These are phyloP conservation scores for Venusia cambrica DNA, from an alignment of 2,888 invertebrate genomes.

Conservation along the genomic window DNA sequence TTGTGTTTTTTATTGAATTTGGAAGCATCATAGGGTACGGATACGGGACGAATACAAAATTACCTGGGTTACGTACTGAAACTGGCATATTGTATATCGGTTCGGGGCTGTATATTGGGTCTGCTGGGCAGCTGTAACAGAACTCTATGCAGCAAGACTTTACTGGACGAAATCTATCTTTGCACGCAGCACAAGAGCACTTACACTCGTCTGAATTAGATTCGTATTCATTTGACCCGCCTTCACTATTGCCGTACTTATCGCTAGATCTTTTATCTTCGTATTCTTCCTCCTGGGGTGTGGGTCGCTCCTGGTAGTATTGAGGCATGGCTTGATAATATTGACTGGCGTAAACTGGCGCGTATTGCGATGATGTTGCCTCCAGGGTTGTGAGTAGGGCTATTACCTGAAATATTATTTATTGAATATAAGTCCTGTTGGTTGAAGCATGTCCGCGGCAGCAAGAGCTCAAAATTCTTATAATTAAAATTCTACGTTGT, in stretches of 20 bases:
- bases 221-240: slow-evolving; percentile 23
- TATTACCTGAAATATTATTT: slow-evolving; percentile 19
- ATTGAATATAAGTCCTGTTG: too few relatives aligned
- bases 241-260: slow-evolving; percentile 12
- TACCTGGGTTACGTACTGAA: slow-evolving; percentile 24
- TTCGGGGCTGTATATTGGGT: too few relatives aligned
- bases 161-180: slow-evolving; percentile 12
- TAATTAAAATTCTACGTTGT: too few relatives aligned
- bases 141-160: slow-evolving; percentile 38
- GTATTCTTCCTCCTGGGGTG: slow-evolving; percentile 1
- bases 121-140: slow-evolving; percentile 11
- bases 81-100: slow-evolving; percentile 7
- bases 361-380: slow-evolving; percentile 17
- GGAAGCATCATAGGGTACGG: slow-evolving; percentile 39
- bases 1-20: slow-evolving; percentile 5
- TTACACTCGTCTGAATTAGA: slow-evolving; percentile 39
- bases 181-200: slow-evolving; percentile 42
- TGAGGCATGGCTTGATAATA: slow-evolving; percentile 17
- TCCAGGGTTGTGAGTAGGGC: slow-evolving; percentile 19
- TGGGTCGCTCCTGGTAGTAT: slow-evolving; percentile 15
- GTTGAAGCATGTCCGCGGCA: too few relatives aligned
- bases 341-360: slow-evolving; percentile 13
- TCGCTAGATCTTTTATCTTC: slow-evolving; percentile 19
- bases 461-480: too few relatives aligned
- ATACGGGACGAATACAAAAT: slow-evolving; percentile 40